Evolutionary conservation across 1,140 invertebrate genomes (phyloP).

Genomic region (Tribolium castaneum): DNA sequence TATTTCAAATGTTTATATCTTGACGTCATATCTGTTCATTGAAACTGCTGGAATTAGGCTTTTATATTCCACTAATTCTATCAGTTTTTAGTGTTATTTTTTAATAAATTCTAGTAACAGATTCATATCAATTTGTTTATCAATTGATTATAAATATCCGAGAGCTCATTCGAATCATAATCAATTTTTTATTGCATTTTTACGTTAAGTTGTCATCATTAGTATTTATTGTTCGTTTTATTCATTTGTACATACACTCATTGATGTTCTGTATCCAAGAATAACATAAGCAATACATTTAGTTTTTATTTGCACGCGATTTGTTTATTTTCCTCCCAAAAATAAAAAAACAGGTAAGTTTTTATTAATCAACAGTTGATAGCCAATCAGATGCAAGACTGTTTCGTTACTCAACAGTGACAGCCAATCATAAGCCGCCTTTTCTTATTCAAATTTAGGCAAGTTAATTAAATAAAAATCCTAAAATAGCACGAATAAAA

Average conservation of each 20-base stretch:
- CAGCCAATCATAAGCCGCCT: too few species aligned
- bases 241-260: constrained; percentile 50
- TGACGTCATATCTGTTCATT: constrained; percentile 52
- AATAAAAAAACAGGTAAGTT: too few species aligned
- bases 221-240: constrained; percentile 45
- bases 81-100: constrained; percentile 52
- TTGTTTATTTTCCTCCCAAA: not conserved
- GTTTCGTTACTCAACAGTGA: too few species aligned
- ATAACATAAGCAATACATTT: constrained; percentile 59
- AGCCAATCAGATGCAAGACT: too few species aligned
- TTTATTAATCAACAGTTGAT: not conserved
- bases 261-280: constrained; percentile 48
- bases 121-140: constrained; percentile 64
- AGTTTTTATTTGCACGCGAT: constrained; percentile 46
- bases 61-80: constrained; percentile 19
- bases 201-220: not conserved
- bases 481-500: too few species aligned
- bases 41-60: constrained; percentile 47
- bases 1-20: constrained; percentile 49
- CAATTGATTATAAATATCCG: constrained; percentile 55
- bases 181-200: constrained; percentile 50
- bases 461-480: too few species aligned
- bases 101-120: constrained; percentile 56
- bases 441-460: too few species aligned
- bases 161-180: constrained; percentile 47